A percentile compares a stretch with the other conserved stretches of the same genome.
Conservation (phyloP, 2,888 invertebrate species). For the Sminthurides aquaticus region DNA sequence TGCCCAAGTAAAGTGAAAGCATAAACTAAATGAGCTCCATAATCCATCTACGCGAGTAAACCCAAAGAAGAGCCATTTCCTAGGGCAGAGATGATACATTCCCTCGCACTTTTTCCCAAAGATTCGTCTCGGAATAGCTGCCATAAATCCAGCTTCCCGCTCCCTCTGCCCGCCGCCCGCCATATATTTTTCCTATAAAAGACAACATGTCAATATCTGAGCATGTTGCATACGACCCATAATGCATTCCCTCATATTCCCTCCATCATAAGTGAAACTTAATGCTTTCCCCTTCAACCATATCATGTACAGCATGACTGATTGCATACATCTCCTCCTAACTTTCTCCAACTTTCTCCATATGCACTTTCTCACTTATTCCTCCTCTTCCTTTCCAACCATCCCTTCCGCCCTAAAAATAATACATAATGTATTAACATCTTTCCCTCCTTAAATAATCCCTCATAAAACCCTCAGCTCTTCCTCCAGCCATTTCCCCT, state of each 20-base stretch:
- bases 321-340: background rate
- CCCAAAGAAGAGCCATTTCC: background rate
- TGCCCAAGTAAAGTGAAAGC: background rate
- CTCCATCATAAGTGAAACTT: background rate
- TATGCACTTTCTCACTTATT: background rate
- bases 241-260: too few relatives aligned
- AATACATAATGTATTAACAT: conserved; percentile 2
- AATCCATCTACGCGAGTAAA: background rate
- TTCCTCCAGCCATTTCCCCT: too few relatives aligned
- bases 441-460: background rate
- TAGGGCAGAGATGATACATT: background rate
- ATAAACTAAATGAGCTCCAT: background rate
- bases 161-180: too few relatives aligned
- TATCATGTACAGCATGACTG: background rate
- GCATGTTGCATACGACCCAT: background rate
- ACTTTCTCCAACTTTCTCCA: background rate
- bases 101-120: background rate
- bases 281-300: background rate
- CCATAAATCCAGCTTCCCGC: background rate
- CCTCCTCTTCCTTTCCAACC: background rate
- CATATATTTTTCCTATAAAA: too few relatives aligned
- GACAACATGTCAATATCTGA: too few relatives aligned
- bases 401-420: background rate
- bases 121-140: background rate
- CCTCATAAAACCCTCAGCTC: too few relatives aligned